Evolutionary conservation across 2,888 invertebrate species (phyloP), one percentile per base, ranked within the genome.

Genomic region (Miltochrista miniata): DNA sequence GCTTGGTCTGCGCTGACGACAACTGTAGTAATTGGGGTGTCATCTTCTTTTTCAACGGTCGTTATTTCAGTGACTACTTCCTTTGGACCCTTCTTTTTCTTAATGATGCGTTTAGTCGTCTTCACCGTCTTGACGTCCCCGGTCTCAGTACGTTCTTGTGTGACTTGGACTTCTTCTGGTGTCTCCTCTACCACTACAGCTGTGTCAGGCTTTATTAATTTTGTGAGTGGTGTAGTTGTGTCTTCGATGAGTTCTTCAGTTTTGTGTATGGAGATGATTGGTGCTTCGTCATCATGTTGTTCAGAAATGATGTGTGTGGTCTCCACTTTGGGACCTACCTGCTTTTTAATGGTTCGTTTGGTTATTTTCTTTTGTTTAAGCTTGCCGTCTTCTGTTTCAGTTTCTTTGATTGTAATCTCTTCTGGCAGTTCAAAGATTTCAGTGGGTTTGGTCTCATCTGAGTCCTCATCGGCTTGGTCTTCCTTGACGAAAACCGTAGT

Each of bases 51-150:
- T 54, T 62, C 59, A 2, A 67, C 42, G 0, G 64, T 71, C 0
- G 63, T 65, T 0, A 64, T 71, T 54, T 74, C 72, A 0, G 72
- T 72, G 0, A 72, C 48, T 56, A 75, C 71, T 13, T 63, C 54
- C 34, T 72, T 64, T 0, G 52, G 55, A 5, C 65, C 64, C 4
- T 30, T 51, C 18, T 75, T 66, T 45, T 61, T 48, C 64, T 47
- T 79, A 14, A 84, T 67, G 0, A 72, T 61, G 2, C 80, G 69
- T 42, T 74, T 85, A 14, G 74, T 62, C 0, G 72, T 65, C 61
- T 62, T 68, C 5, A 78, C 70, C 0, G 70, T 72, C 49, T 84
- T 80, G 0, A 76, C 33, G 0, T 72, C 72, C 0, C 74, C 74
- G 0, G 58, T 53, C 31, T 69, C 60, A 0, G 70, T 60, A 0